Conservation (phyloP, 1,140 invertebrate species). For the Drosophila nannoptera region DNA sequence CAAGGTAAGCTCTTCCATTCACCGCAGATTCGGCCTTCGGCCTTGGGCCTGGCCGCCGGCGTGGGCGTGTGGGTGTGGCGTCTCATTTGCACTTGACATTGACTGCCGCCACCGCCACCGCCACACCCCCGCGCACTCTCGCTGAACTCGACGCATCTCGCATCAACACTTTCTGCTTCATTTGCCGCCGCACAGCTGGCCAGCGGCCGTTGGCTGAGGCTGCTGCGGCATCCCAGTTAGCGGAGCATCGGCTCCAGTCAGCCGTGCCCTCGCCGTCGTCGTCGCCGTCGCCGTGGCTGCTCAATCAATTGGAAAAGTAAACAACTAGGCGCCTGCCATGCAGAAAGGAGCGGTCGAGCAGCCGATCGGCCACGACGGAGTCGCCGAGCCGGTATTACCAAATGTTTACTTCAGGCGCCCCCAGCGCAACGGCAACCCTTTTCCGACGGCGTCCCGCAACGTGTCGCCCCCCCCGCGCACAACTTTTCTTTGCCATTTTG, state of each 20-base stretch:
- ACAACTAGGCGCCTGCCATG: conserved; percentile 44
- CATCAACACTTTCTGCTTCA: conserved; percentile 70
- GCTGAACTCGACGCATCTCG: conserved; percentile 48
- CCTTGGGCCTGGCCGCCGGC: background rate
- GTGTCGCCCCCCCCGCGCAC: background rate
- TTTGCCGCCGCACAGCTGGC: conserved; percentile 53
- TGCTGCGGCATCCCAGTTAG: conserved; percentile 6
- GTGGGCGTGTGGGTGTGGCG: conserved; percentile 21
- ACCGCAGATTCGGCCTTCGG: background rate
- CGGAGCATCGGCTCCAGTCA: conserved; percentile 25
- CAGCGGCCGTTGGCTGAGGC: conserved; percentile 1
- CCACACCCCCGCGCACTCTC: background rate
- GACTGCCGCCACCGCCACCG: conserved; percentile 22
- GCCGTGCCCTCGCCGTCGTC: conserved; percentile 21
- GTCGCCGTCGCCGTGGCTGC: conserved; percentile 26
- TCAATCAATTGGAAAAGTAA: conserved; percentile 74
- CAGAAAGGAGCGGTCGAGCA: conserved; percentile 7
- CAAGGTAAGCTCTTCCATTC: conserved; percentile 32
- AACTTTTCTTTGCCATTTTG: conserved; percentile 32
- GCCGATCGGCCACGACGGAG: background rate
- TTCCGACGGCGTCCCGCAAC: background rate
- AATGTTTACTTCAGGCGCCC: conserved; percentile 34
- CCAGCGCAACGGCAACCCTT: conserved; percentile 11
- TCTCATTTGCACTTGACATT: conserved; percentile 69
- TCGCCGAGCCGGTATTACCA: conserved; percentile 8